Evolutionary conservation across 2,797 vertebrate genomes (phyloP).

Genomic region (Takifugu rubripes): DNA sequence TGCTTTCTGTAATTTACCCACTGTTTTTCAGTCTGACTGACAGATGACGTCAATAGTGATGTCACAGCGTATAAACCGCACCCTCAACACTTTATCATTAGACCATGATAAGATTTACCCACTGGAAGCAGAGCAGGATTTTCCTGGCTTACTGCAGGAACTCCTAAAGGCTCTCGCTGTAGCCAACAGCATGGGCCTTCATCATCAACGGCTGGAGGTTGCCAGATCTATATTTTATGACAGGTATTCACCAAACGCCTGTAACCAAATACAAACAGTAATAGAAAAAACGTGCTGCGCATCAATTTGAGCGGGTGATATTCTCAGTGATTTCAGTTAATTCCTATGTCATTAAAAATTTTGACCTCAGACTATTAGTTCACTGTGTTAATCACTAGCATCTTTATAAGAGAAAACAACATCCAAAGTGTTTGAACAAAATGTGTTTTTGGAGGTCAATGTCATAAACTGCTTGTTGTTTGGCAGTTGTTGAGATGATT

Average conservation of each 20-base stretch:
- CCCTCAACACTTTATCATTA: not conserved
- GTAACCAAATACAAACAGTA: not conserved
- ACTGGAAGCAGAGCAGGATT: constrained; percentile 3
- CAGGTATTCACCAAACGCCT: too few relatives aligned
- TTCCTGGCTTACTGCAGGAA: not conserved
- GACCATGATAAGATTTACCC: not conserved
- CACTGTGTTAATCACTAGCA: too few relatives aligned
- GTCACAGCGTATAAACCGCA: not conserved
- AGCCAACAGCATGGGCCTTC: not conserved
- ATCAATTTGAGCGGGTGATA: not conserved
- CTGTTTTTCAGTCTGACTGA: not conserved
- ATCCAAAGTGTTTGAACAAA: constrained; percentile 59
- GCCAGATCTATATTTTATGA: too few relatives aligned
- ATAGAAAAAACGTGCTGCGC: not conserved
- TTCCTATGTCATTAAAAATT: not conserved
- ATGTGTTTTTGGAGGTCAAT: constrained; percentile 31
- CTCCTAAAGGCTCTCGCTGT: not conserved
- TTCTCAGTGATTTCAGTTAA: not conserved
- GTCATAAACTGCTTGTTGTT: constrained; percentile 59
- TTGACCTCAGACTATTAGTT: not conserved
- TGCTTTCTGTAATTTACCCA: not conserved
- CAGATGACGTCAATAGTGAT: not conserved
- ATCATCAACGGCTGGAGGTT: too few relatives aligned
- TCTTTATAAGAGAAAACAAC: constrained; percentile 28
- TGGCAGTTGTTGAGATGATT: constrained; percentile 59